phyloP scores from a whole-genome alignment of 2,797 vertebrate species.

The Hydrocynus forskahlii region DNA sequence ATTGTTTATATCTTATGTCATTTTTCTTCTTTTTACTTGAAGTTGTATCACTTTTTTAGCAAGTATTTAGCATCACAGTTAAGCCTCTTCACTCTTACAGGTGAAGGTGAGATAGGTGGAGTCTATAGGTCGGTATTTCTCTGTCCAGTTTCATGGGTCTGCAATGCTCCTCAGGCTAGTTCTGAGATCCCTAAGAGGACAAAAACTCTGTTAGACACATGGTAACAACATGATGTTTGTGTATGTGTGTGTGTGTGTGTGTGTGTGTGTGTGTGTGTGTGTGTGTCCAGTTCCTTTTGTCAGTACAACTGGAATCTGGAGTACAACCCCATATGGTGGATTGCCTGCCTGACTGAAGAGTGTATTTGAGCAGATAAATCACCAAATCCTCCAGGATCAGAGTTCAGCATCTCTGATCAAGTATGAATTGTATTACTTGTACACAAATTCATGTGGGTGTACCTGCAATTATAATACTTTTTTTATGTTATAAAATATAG shows the following conservation, averaged over 20 bases:
- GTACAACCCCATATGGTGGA: not conserved
- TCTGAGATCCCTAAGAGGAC: slow-evolving; percentile 77
- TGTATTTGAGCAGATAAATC: not conserved
- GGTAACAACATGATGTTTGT: no score
- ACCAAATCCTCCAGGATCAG: not conserved
- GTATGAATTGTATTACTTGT: not conserved
- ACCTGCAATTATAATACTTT: not conserved
- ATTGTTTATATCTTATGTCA: slow-evolving; percentile 66
- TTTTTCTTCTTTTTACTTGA: slow-evolving; percentile 41
- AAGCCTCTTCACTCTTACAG: slow-evolving; percentile 68
- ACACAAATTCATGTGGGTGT: not conserved
- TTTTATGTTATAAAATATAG: no score
- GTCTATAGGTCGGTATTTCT: slow-evolving; percentile 50
- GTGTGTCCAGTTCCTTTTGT: not conserved
- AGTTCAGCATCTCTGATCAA: not conserved
- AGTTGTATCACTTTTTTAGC: slow-evolving; percentile 68
- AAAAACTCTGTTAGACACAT: not conserved
- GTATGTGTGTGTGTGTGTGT: no score
- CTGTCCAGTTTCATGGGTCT: slow-evolving; percentile 63
- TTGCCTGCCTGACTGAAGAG: not conserved
- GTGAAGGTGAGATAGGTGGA: slow-evolving; percentile 61
- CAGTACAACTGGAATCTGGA: no score
- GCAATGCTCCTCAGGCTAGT: slow-evolving; percentile 64
- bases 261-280: no score
- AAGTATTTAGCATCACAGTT: slow-evolving; percentile 79